Evolutionary conservation across 2,113 vertebrate genomes (phyloP).

Genomic region (Entomyzon cyanotis): DNA sequence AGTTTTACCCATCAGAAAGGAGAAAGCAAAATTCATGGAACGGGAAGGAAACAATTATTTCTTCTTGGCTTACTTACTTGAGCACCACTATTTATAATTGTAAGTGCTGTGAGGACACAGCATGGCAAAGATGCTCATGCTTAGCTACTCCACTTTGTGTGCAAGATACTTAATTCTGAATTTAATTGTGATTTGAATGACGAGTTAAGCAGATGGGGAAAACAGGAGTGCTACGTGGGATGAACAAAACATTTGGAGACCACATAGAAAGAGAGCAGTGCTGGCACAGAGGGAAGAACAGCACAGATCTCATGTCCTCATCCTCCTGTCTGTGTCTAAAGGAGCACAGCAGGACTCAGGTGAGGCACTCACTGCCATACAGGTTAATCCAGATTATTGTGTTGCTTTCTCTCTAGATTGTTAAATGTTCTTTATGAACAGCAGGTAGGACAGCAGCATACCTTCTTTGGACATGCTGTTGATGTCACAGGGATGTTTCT

Average conservation of each 20-base stretch:
- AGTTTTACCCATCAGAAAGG: background rate
- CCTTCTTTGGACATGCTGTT: rapidly evolving
- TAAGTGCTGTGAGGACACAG: background rate
- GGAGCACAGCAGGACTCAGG: background rate
- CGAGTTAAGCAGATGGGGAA: background rate
- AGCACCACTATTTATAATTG: background rate
- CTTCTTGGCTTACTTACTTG: background rate
- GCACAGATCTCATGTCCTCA: background rate
- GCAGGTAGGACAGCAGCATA: rapidly evolving
- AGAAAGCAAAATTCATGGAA: background rate
- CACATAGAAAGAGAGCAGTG: rapidly evolving
- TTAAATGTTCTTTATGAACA: background rate
- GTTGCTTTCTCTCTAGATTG: background rate
- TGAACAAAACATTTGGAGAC: background rate
- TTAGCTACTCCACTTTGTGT: background rate
- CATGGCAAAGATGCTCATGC: background rate
- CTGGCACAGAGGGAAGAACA: background rate
- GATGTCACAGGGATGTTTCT: background rate
- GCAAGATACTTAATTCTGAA: background rate
- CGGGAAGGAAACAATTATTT: background rate
- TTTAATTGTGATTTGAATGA: background rate
- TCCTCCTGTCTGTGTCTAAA: background rate
- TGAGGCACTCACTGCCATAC: rapidly evolving
- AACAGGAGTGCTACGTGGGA: background rate
- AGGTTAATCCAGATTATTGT: background rate